These are phyloP conservation scores for Mimas tiliae DNA, from an alignment of 2,888 invertebrate genomes.

Conservation along the genomic window DNA sequence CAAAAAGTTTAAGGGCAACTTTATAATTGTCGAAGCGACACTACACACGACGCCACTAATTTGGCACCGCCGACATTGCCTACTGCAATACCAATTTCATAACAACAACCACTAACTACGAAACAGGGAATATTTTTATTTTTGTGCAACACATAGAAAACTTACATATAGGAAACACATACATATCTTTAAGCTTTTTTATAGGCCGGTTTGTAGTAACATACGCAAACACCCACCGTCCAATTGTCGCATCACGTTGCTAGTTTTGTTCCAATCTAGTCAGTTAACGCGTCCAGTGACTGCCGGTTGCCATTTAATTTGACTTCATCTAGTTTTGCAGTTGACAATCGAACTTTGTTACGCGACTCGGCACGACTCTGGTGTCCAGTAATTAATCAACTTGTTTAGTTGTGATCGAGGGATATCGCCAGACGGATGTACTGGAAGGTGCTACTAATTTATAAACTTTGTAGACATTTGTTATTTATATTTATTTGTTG, in stretches of 20 bases:
- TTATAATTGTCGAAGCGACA: conserved; percentile 54
- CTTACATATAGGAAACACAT: background rate
- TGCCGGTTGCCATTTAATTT: conserved; percentile 39
- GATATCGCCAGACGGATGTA: conserved; percentile 47
- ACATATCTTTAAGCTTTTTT: background rate
- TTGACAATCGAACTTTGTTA: conserved; percentile 58
- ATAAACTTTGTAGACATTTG: conserved; percentile 58
- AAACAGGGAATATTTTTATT: conserved; percentile 56
- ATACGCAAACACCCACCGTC: background rate
- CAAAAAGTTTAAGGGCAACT: conserved; percentile 47
- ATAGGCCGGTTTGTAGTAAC: background rate
- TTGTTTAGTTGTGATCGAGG: conserved; percentile 63
- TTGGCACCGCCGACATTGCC: conserved; percentile 59
- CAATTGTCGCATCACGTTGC: conserved; percentile 11
- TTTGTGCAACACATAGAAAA: conserved; percentile 39
- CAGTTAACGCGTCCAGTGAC: conserved; percentile 27
- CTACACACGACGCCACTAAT: conserved; percentile 48
- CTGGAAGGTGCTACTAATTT: conserved; percentile 60
- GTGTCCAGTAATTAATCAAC: conserved; percentile 69
- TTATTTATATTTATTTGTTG: conserved; percentile 41
- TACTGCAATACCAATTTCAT: conserved; percentile 61
- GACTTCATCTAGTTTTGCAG: conserved; percentile 43
- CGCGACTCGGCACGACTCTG: conserved; percentile 40
- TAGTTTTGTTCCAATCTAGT: conserved; percentile 26
- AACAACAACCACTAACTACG: conserved; percentile 41